These are phyloP conservation scores for Anarrhichthys ocellatus DNA, from an alignment of 2,113 vertebrate genomes.

Conservation along the genomic window DNA sequence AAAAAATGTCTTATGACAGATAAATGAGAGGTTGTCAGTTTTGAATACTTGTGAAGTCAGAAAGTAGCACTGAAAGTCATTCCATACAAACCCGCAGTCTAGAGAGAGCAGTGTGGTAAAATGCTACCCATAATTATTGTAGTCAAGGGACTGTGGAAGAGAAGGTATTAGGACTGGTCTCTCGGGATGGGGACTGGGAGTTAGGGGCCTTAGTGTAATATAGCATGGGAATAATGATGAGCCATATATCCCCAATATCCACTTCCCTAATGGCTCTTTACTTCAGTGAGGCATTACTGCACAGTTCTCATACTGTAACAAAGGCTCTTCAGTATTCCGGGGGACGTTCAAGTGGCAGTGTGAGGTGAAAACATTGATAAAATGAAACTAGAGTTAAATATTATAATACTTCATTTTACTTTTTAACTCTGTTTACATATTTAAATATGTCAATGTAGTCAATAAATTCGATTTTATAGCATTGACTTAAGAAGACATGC, in stretches of 20 bases:
- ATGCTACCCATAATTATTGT: slow-evolving; percentile 75
- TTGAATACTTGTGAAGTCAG: slow-evolving; percentile 18
- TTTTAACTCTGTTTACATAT: background rate
- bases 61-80: slow-evolving; percentile 55
- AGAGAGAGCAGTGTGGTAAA: slow-evolving; percentile 60
- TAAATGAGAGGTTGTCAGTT: slow-evolving; percentile 55
- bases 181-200: slow-evolving; percentile 65
- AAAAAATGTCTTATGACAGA: slow-evolving; percentile 46
- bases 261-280: slow-evolving; percentile 62
- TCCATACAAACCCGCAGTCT: slow-evolving; percentile 55
- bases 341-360: background rate
- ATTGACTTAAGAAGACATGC: background rate
- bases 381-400: background rate
- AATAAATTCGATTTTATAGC: background rate
- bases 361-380: background rate
- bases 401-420: background rate
- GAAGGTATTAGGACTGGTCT: slow-evolving; percentile 72
- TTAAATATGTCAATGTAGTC: background rate
- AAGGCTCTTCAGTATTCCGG: slow-evolving; percentile 2
- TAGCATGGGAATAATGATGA: slow-evolving; percentile 75
- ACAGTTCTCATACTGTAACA: slow-evolving; percentile 22
- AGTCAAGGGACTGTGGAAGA: slow-evolving; percentile 78
- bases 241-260: slow-evolving; percentile 65
- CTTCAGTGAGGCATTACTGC: slow-evolving; percentile 48
- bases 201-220: slow-evolving; percentile 70